Percentiles rank a stretch among this genome's conserved stretches.
These are phyloP conservation scores for Suricata suricatta DNA, from an alignment of 2,113 vertebrate species.

Conservation along the genomic window DNA sequence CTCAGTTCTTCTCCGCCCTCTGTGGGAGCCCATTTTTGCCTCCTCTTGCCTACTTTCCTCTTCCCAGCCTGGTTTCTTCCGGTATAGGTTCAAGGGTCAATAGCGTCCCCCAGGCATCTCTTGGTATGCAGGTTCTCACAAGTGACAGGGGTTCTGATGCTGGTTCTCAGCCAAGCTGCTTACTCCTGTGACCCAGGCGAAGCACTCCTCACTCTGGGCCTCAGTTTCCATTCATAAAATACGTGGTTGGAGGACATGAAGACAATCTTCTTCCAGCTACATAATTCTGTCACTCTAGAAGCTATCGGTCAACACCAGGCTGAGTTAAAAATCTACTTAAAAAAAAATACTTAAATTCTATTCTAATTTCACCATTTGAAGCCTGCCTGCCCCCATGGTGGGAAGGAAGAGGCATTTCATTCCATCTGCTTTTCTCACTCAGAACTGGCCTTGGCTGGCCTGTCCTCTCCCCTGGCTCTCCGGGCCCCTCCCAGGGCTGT, in stretches of 20 bases:
- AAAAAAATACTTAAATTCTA: neutral
- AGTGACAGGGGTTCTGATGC: neutral
- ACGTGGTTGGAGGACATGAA: neutral
- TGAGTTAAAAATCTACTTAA: neutral
- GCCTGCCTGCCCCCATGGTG: neutral
- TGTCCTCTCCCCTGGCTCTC: neutral
- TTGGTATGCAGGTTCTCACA: fast-evolving
- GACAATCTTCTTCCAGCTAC: neutral
- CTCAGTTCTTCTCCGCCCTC: neutral
- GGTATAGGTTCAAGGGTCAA: neutral
- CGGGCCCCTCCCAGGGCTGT: slow-evolving; percentile 21
- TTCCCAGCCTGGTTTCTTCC: neutral
- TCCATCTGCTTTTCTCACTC: slow-evolving; percentile 47
- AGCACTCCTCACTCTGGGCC: neutral
- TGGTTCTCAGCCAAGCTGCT: neutral
- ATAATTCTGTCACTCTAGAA: neutral
- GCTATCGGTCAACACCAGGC: neutral
- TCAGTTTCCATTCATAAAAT: neutral
- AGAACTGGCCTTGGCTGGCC: neutral
- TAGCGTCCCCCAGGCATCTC: neutral
- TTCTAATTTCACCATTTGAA: neutral
- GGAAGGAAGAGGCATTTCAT: neutral
- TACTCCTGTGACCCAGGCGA: neutral
- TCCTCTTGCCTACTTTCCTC: neutral
- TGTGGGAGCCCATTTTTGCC: neutral